Evolutionary conservation across 2,797 vertebrate species (phyloP), one percentile per base, ranked within the genome.

Genomic region (Lepus oiostolus): DNA sequence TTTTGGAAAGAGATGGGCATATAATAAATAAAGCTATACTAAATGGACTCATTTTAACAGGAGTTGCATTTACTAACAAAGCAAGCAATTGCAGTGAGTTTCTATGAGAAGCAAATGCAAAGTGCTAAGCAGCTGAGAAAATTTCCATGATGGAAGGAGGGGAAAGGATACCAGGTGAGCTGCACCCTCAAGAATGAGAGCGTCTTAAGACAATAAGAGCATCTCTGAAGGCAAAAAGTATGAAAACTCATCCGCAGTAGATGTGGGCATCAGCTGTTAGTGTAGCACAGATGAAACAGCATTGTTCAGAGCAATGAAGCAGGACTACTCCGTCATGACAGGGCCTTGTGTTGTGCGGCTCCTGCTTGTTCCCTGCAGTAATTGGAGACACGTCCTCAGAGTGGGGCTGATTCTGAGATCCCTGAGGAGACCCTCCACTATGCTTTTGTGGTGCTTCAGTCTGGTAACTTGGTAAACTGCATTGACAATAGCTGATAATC

Each of bases 1-100:
- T 96, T 94, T 83, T 85, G 60, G 75, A 62, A 87, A 81, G 24
- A 94, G n/a, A 21, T 54, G 92, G 71, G 62, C 28, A 81, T 54
- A 71, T 16, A 85, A 54, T 80, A 65, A 72, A 76, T 42, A 76
- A 42, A 90, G 76, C 67, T 24, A 32, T 28, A 71, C 58, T 72
- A 76, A 90, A 68, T 67, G 71, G 16, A 93, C 65, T 74, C 50
- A 50, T 6, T 90, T 92, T 92, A 62, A 90, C 92, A 81, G 54
- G 13, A 12, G 71, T 21, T 91, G 28, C 0, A 50, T 9, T 93
- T 91, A 32, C 26, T 84, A 74, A 65, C 21, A 93, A 88, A 94
- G 21, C 63, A 63, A 72, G 42, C 52, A 54, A 7, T 84, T 74
- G 13, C 14, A 24, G 14, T 47, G 30, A 30, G 9, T 62, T 89